Evolutionary conservation across 1,140 invertebrate species (phyloP), one percentile per base, ranked within the genome.

Genomic region (Papilio xuthus): DNA sequence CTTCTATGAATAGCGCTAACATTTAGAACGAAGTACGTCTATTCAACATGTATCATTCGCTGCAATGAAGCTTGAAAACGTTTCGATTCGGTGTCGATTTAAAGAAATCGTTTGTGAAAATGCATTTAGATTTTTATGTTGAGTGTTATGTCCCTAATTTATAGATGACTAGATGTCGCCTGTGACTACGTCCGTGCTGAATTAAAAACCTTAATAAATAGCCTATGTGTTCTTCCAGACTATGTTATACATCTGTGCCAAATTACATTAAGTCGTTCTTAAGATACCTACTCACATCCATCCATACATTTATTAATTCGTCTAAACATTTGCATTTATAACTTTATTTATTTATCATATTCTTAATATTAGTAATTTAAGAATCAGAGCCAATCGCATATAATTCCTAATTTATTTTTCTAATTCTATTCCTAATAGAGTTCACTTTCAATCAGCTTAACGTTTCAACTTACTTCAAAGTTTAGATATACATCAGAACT

Each of bases 1-100:
- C 80, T 77, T 80, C 85, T 83, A 86, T 85, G 82, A 84, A 86
- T 85, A 86, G 82, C 78, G 70, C 69, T 81, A 81, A 81, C 81
- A 81, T 44, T 73, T 73, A 47, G 42, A 44, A 71, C 20, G 69
- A 72, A 72, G 67, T 15, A 44, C 70, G 44, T 42, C 70, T 72
- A 44, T 72, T 72, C 32, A 72, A 41, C 26, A 41, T 20, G 18
- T 42, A 75, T 70, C 70, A 67, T 70, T 78, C 67, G 80, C 79
- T 82, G 74, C 73, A 80, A 69, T 80, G 77, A 69, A 32, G 28
- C 18, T 69, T 69, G 28, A 69, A 32, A 13, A 60, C 23, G 20
- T 2, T 18, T n/a, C 2, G 20, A 23, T 13, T 26, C 56, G 56
- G 23, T 26, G 56, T 60, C 56, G 56, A 60, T 26, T 60, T 60